These are phyloP conservation scores for Oscheius onirici DNA, from an alignment of 2,888 invertebrate species.

Conservation along the genomic window DNA sequence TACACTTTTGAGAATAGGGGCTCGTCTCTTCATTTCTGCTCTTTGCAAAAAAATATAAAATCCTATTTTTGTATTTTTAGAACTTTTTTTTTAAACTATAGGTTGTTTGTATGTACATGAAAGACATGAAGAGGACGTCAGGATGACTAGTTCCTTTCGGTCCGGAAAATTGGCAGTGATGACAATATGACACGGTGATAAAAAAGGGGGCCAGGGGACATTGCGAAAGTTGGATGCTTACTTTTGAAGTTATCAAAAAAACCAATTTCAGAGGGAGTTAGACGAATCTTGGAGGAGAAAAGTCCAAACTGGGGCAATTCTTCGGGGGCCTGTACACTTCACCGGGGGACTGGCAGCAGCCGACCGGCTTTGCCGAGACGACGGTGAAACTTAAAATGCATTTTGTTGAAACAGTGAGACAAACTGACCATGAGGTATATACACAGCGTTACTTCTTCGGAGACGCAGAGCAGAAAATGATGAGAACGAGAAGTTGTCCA, in stretches of 20 bases:
- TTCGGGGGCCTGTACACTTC: slow-evolving; percentile 29
- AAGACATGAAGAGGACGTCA: not conserved
- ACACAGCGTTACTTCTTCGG: not conserved
- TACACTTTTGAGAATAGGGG: not conserved
- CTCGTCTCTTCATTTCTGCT: not conserved
- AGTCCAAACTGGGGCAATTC: slow-evolving; percentile 4
- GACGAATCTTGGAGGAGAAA: not conserved
- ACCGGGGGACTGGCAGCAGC: slow-evolving; percentile 31
- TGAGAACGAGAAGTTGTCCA: not conserved
- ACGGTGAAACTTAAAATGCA: slow-evolving; percentile 16
- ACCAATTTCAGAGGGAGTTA: not conserved
- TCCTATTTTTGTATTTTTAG: not conserved
- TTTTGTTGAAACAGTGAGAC: not conserved
- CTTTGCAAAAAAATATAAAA: not conserved
- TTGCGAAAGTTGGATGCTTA: slow-evolving; percentile 11
- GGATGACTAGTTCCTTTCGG: no score
- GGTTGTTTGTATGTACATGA: not conserved
- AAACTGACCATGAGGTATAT: slow-evolving; percentile 12
- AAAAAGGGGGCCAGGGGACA: slow-evolving; percentile 7
- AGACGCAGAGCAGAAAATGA: not conserved
- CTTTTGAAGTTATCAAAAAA: not conserved
- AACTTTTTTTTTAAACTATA: not conserved
- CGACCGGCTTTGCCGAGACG: slow-evolving; percentile 29
- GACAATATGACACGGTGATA: not conserved
- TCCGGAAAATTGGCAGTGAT: no score